Percentiles rank a stretch among this genome's conserved stretches.
phyloP scores from a whole-genome alignment of 2,888 invertebrate species.

The Geotrupes spiniger region DNA sequence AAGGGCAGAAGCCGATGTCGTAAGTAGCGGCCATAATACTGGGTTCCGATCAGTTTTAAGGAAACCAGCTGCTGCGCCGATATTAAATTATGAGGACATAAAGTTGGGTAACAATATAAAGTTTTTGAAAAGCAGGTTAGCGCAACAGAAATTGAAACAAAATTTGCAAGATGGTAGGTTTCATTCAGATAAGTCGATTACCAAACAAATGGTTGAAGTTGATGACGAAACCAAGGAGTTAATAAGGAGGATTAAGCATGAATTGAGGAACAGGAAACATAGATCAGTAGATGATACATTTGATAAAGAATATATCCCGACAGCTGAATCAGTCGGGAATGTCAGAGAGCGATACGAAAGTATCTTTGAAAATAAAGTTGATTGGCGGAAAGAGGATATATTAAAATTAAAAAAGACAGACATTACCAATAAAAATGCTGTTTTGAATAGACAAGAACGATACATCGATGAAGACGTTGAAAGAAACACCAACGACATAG shows the following conservation, averaged over 20 bases:
- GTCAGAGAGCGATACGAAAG: constrained; percentile 17
- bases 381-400: constrained; percentile 21
- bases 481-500: constrained; percentile 32
- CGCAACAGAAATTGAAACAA: constrained; percentile 24
- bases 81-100: constrained; percentile 19
- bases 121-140: constrained; percentile 28
- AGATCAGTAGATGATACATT: not conserved
- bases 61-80: constrained; percentile 1
- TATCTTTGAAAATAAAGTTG: constrained; percentile 11
- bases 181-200: not conserved
- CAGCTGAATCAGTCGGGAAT: constrained; percentile 8
- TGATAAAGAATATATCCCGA: constrained; percentile 15
- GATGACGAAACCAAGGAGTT: constrained; percentile 17
- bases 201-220: constrained; percentile 5
- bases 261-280: constrained; percentile 13
- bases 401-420: constrained; percentile 1
- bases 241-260: constrained; percentile 13
- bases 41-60: too few relatives aligned
- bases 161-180: constrained; percentile 8
- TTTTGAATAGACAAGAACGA: constrained; percentile 19
- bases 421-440: not conserved
- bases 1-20: not conserved
- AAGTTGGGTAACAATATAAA: constrained; percentile 23
- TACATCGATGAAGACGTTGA: constrained; percentile 21
- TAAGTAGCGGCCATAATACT: too few relatives aligned